phyloP scores from a whole-genome alignment of 1,140 invertebrate genomes.

The Drosophila athabasca region DNA sequence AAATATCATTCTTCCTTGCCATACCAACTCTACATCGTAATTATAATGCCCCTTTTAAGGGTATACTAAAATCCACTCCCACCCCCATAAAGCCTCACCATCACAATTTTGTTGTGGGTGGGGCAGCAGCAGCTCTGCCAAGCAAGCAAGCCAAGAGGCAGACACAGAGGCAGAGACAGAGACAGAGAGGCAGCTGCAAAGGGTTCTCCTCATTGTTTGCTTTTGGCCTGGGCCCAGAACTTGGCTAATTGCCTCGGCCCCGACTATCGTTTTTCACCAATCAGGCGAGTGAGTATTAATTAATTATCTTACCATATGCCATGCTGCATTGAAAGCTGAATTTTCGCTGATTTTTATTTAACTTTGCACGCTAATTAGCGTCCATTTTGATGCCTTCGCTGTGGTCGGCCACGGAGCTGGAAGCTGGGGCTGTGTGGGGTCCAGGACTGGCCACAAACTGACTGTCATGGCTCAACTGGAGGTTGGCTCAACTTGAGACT shows the following conservation, averaged over 20 bases:
- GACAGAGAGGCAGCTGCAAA: conserved; percentile 25
- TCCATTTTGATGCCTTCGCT: conserved; percentile 49
- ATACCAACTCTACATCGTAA: too few species aligned
- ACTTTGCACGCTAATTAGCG: conserved; percentile 67
- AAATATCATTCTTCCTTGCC: too few species aligned
- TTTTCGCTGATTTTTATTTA: conserved; percentile 71
- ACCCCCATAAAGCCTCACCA: conserved; percentile 20
- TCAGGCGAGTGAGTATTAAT: conserved; percentile 67
- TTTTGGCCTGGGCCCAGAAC: conserved; percentile 47
- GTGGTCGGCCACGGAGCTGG: neutral
- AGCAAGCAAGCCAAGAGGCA: neutral
- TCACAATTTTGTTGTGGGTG: conserved; percentile 10
- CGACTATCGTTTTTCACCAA: conserved; percentile 61
- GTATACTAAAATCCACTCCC: too few species aligned
- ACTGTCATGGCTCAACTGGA: conserved; percentile 16
- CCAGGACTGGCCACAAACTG: conserved; percentile 10
- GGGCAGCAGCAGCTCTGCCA: neutral
- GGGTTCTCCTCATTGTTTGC: conserved; percentile 51
- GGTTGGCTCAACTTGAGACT: conserved; percentile 32
- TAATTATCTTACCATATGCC: conserved; percentile 73
- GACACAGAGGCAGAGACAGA: conserved; percentile 16
- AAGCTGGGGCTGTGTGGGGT: neutral
- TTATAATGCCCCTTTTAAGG: too few species aligned
- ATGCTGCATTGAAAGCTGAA: conserved; percentile 60
- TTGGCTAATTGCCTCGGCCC: conserved; percentile 65